Base-by-base conservation (phyloP, 2,888 invertebrate species). In the Drosophila subquinaria region DNA sequence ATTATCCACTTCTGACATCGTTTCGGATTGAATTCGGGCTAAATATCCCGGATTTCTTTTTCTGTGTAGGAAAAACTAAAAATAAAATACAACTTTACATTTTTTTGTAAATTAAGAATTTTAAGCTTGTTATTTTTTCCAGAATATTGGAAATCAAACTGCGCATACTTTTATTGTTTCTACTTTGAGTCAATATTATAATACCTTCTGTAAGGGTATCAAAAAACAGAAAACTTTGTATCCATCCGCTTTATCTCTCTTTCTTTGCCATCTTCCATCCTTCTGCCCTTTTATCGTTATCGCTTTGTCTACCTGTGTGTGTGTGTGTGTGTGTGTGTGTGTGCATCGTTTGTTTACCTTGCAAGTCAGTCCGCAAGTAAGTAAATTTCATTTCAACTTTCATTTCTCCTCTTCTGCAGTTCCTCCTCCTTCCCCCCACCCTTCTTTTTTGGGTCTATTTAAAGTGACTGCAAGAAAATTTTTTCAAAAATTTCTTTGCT, bases 311-410 rank as follows among this genome's bases (percentile, higher is more conserved):
- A 17, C 17, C 42, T 62, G 13, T 4, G 23, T 0, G 4, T 23
- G 4, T 23, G 23, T 20, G 20, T 23, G n/a, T n/a, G n/a, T n/a
- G n/a, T n/a, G n/a, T n/a, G 23, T 23, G 23, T 42, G 57, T 73
- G 57, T 73, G 74, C 68, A 48, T 52, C 65, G 69, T 78, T 76
- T 76, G 79, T 76, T 76, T 76, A 74, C 74, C 79, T 78, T 73
- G 69, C 61, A 64, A 76, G 68, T 77, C 73, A 64, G 52, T 60
- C 65, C 62, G 69, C 76, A 73, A 63, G 65, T 66, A 74, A 79
- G 79, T 65, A 79, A 79, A 77, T 79, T 79, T 67, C 79, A 75
- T 70, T 74, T 70, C 48, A 73, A 77, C 61, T 73, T 76, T 64
- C 27, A 27, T 27, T 63, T 66, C 42, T 36, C 11, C 3, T 23